A percentile compares a stretch with the other conserved stretches of the same genome.
Conservation (phyloP, 2,113 vertebrate genomes). For the Corythoichthys haematopterus region DNA sequence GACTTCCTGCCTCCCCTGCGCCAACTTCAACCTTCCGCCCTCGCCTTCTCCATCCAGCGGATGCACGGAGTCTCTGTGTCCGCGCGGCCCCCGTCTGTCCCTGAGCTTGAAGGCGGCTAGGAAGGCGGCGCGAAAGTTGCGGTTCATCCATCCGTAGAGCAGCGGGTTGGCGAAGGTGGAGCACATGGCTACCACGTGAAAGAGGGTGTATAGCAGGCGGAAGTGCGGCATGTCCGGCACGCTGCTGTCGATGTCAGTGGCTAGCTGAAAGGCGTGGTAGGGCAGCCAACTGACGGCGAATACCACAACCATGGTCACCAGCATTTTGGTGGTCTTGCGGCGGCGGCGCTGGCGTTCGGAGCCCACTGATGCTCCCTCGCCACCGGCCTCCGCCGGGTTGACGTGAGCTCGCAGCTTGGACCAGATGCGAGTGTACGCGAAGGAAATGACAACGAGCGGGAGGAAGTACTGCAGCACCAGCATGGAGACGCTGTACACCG, state of each 20-base stretch:
- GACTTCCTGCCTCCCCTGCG: slow-evolving; percentile 43
- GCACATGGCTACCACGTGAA: slow-evolving; percentile 94
- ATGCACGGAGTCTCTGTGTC: slow-evolving; percentile 49
- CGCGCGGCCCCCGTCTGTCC: slow-evolving; percentile 40
- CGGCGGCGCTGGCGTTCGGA: slow-evolving; percentile 82
- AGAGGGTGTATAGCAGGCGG: slow-evolving; percentile 88
- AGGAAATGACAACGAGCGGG: slow-evolving; percentile 86
- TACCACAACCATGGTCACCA: slow-evolving; percentile 89
- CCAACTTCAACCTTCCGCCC: slow-evolving; percentile 42
- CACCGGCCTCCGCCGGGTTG: slow-evolving; percentile 67
- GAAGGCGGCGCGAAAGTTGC: slow-evolving; percentile 90
- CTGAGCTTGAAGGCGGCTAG: slow-evolving; percentile 81
- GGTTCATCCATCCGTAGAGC: slow-evolving; percentile 98
- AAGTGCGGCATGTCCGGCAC: slow-evolving; percentile 87
- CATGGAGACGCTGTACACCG: slow-evolving; percentile 86
- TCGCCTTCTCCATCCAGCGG: slow-evolving; percentile 11
- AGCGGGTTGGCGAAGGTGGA: slow-evolving; percentile 93
- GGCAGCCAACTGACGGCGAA: slow-evolving; percentile 94
- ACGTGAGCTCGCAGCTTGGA: slow-evolving; percentile 86
- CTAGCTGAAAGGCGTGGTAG: slow-evolving; percentile 90
- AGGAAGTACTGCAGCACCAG: slow-evolving; percentile 87
- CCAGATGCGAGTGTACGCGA: slow-evolving; percentile 88
- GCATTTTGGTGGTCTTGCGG: slow-evolving; percentile 91
- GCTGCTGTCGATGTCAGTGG: slow-evolving; percentile 86
- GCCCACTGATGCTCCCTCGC: slow-evolving; percentile 49